Percentiles rank a stretch among this genome's conserved stretches.
Evolutionary conservation across 2,113 vertebrate genomes (phyloP).

Genomic region (Erpornis zantholeuca): DNA sequence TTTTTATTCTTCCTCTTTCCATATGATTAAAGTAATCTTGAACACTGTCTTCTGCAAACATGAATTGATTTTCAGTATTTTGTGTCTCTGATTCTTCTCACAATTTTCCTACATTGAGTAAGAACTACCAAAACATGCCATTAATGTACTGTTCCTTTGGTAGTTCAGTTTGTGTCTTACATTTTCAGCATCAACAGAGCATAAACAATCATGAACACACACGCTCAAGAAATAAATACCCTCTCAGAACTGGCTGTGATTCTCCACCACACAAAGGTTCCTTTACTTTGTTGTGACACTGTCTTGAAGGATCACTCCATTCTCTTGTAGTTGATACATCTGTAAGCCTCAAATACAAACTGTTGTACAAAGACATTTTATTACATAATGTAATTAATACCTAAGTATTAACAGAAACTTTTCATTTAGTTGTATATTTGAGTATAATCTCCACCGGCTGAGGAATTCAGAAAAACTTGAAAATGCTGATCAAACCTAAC

Average conservation of each 20-base stretch:
- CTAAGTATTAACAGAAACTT: neutral
- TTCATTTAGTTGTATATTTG: neutral
- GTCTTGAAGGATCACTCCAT: neutral
- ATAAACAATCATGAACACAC: neutral
- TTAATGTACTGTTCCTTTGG: neutral
- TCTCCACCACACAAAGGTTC: neutral
- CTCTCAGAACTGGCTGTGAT: neutral
- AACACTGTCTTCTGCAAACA: neutral
- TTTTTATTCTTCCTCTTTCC: neutral
- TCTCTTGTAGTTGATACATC: neutral
- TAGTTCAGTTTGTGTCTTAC: neutral
- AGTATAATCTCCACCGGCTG: neutral
- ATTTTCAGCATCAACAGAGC: neutral
- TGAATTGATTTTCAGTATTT: neutral
- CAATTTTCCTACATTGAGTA: neutral
- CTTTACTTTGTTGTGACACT: neutral
- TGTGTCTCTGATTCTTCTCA: neutral
- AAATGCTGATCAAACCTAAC: neutral
- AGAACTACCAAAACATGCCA: neutral
- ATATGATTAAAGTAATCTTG: neutral
- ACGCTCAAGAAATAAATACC: neutral
- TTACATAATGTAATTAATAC: neutral
- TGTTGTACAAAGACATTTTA: neutral
- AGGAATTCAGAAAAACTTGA: neutral
- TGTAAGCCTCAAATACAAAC: neutral